These are phyloP conservation scores for Martes martes DNA, from an alignment of 2,113 vertebrate genomes.

Conservation along the genomic window DNA sequence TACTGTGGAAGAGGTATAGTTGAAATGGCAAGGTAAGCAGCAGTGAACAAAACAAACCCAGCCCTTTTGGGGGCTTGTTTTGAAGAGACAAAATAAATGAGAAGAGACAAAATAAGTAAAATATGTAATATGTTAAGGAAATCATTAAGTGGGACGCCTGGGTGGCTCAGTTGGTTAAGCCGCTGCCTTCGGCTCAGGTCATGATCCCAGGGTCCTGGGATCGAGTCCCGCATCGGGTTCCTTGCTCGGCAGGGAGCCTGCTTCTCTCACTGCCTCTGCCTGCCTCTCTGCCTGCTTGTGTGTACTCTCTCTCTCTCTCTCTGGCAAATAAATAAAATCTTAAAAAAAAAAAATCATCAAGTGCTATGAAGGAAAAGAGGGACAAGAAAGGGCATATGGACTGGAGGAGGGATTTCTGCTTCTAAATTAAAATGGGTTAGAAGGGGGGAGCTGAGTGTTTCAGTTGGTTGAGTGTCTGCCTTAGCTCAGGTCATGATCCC, in stretches of 20 bases:
- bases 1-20: neutral
- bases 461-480: too few relatives aligned
- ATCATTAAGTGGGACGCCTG: neutral
- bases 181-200: too few relatives aligned
- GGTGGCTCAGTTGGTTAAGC: too few relatives aligned
- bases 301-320: too few relatives aligned
- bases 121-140: neutral
- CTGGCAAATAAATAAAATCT: too few relatives aligned
- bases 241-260: too few relatives aligned
- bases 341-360: neutral
- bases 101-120: neutral
- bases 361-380: neutral
- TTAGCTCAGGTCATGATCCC: too few relatives aligned
- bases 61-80: neutral
- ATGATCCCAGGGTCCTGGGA: too few relatives aligned
- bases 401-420: neutral
- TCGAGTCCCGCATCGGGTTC: too few relatives aligned
- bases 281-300: too few relatives aligned
- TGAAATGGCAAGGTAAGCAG: neutral
- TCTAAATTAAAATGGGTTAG: neutral
- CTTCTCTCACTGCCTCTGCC: too few relatives aligned
- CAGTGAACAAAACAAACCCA: neutral
- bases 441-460: neutral
- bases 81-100: neutral
- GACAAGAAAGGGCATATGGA: neutral